Conservation (phyloP, 2,113 vertebrate genomes). For the Phyllostomus discolor region DNA sequence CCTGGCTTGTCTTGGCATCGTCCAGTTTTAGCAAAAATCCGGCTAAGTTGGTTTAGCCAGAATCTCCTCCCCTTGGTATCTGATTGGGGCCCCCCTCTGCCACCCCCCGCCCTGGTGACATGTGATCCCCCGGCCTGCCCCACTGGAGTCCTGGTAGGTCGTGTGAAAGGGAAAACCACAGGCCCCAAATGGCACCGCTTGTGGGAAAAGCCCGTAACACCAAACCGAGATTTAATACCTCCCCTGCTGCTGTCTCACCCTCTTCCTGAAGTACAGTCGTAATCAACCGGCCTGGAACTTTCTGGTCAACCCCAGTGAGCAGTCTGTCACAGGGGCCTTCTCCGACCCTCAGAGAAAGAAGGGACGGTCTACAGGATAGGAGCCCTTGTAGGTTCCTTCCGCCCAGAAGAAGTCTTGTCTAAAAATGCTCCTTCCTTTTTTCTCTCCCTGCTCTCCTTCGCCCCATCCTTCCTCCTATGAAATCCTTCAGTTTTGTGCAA, state of each 20-base stretch:
- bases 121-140: not conserved
- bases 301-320: not conserved
- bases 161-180: not conserved
- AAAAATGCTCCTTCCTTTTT: not conserved
- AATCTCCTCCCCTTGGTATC: not conserved
- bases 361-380: not conserved
- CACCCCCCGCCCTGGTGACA: no score
- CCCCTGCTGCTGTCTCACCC: not conserved
- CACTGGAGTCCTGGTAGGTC: not conserved
- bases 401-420: not conserved
- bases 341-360: not conserved
- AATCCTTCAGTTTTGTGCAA: no score
- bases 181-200: not conserved
- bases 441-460: not conserved
- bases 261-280: not conserved
- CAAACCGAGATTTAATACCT: not conserved
- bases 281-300: not conserved
- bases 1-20: not conserved
- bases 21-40: not conserved
- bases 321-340: not conserved
- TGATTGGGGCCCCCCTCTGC: no score
- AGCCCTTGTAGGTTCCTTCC: not conserved
- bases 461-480: no score
- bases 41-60: not conserved
- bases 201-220: not conserved